Evolutionary conservation across 2,113 vertebrate genomes (phyloP).

Genomic region (Merops nubicus): DNA sequence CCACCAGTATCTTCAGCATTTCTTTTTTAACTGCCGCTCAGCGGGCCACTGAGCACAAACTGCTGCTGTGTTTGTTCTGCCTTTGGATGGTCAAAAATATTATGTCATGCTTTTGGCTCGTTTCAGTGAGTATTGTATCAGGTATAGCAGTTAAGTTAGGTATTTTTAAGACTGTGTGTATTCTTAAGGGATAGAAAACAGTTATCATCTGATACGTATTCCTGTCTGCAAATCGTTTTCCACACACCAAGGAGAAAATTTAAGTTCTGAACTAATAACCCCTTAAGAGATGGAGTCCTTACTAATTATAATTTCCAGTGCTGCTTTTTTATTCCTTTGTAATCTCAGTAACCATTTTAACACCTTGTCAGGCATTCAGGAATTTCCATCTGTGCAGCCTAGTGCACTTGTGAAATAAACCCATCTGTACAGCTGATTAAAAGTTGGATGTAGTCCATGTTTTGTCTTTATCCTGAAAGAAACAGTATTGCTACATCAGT

Average conservation of each 20-base stretch:
- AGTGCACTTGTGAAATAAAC: constrained; percentile 82
- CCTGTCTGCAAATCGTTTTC: constrained; percentile 46
- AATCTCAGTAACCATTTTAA: constrained; percentile 81
- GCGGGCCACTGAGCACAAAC: not conserved
- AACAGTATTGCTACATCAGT: constrained; percentile 72
- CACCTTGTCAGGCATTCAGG: constrained; percentile 84
- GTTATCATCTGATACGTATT: constrained; percentile 37
- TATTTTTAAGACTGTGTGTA: constrained; percentile 38
- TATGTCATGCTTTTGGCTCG: constrained; percentile 44
- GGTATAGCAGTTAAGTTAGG: constrained; percentile 29
- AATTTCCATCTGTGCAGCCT: constrained; percentile 82
- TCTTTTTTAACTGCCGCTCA: constrained; percentile 17
- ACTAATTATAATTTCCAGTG: constrained; percentile 77
- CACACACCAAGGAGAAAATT: constrained; percentile 67
- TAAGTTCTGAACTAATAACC: constrained; percentile 73
- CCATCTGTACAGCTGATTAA: constrained; percentile 87
- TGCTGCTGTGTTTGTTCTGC: constrained; percentile 19
- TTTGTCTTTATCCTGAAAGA: constrained; percentile 77
- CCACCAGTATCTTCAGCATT: not conserved
- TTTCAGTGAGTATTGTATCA: constrained; percentile 49
- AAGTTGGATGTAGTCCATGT: constrained; percentile 79
- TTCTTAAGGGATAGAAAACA: constrained; percentile 35
- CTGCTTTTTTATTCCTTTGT: constrained; percentile 78
- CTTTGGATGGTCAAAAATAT: constrained; percentile 39
- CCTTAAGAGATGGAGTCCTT: constrained; percentile 68